Evolutionary conservation across 2,797 vertebrate genomes (phyloP).

Genomic region (Pangasius sanitwongsei): DNA sequence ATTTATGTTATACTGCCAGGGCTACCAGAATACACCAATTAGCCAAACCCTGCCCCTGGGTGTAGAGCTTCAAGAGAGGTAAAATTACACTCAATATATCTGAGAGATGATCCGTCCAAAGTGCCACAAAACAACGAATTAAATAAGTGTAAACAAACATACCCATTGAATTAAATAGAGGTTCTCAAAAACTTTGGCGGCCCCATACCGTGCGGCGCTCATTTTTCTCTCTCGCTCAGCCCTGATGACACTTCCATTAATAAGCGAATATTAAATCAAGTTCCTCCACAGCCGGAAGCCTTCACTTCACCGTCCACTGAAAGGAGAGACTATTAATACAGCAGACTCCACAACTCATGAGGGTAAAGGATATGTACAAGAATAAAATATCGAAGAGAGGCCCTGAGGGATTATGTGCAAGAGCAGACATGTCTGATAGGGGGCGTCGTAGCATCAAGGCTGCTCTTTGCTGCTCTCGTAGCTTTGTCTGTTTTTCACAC

Average conservation of each 20-base stretch:
- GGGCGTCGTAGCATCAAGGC: slow-evolving; percentile 42
- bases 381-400: slow-evolving; percentile 48
- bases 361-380: slow-evolving; percentile 51
- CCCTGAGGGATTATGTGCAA: slow-evolving; percentile 29
- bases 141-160: slow-evolving; percentile 63
- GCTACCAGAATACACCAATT: slow-evolving; percentile 1
- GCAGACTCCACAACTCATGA: slow-evolving; percentile 53
- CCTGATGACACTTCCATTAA: slow-evolving; percentile 65
- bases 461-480: background rate
- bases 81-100: slow-evolving; percentile 51
- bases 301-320: slow-evolving; percentile 58
- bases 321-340: slow-evolving; percentile 60
- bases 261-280: slow-evolving; percentile 69
- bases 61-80: background rate
- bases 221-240: slow-evolving; percentile 61
- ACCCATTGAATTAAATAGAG: slow-evolving; percentile 54
- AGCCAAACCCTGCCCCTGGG: background rate
- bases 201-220: slow-evolving; percentile 48
- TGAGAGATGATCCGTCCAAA: slow-evolving; percentile 49
- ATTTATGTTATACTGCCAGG: background rate
- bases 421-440: slow-evolving; percentile 46
- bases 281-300: slow-evolving; percentile 58
- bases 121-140: slow-evolving; percentile 53
- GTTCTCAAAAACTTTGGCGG: slow-evolving; percentile 50
- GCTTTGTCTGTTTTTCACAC: slow-evolving; percentile 39